phyloP scores from a whole-genome alignment of 2,888 invertebrate species.

The Aleiodes alternator region DNA sequence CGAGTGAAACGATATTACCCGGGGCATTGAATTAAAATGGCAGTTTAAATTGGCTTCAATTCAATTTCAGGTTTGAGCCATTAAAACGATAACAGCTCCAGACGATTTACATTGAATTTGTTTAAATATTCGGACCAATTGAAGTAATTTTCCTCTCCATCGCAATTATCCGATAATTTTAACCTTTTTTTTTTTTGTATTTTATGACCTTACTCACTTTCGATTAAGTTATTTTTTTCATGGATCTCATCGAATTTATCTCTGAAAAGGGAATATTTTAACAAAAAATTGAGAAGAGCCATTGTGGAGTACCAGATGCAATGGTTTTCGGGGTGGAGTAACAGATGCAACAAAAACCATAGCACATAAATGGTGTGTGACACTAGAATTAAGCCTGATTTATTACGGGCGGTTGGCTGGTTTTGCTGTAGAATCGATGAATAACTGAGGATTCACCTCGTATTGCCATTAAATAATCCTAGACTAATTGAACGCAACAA shows the following conservation, averaged over 20 bases:
- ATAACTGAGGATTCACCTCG: slow-evolving; percentile 12
- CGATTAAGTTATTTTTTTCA: no score
- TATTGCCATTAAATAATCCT: slow-evolving; percentile 16
- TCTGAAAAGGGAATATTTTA: slow-evolving; percentile 43
- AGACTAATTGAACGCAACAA: slow-evolving; percentile 6
- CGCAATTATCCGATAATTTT: no score
- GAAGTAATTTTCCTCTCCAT: no score
- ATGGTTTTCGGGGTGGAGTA: slow-evolving; percentile 42
- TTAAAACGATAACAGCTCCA: slow-evolving; percentile 6
- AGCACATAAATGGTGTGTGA: slow-evolving; percentile 37
- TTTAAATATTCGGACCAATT: no score
- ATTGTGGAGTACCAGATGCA: slow-evolving; percentile 54
- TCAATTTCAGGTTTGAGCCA: slow-evolving; percentile 7
- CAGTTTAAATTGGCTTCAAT: slow-evolving; percentile 27
- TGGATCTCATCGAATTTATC: not conserved
- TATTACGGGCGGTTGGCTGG: slow-evolving; percentile 36
- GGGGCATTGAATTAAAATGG: slow-evolving; percentile 30
- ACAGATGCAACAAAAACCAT: slow-evolving; percentile 43
- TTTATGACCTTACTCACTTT: no score
- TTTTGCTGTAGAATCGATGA: slow-evolving; percentile 1
- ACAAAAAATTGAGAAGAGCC: slow-evolving; percentile 40
- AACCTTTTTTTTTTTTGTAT: no score
- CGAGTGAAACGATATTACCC: slow-evolving; percentile 25
- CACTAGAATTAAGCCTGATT: slow-evolving; percentile 47
- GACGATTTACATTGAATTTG: slow-evolving; percentile 8